phyloP scores from a whole-genome alignment of 2,888 invertebrate species.

The Andricus curvator region DNA sequence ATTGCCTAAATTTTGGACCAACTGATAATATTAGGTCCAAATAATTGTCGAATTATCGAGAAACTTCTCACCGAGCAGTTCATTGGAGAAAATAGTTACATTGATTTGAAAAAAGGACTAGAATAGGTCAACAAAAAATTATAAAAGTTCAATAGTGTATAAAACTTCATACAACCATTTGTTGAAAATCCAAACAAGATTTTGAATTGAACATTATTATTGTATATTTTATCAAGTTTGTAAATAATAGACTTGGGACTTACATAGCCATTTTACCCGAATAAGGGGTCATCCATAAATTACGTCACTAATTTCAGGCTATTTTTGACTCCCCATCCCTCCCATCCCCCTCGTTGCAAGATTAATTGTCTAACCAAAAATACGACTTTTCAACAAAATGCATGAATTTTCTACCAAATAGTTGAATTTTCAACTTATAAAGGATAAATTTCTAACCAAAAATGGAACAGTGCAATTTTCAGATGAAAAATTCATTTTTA shows the following conservation, averaged over 20 bases:
- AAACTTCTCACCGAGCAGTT: not conserved
- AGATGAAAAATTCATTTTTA: too few relatives aligned
- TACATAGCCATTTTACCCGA: not conserved
- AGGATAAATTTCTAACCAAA: too few relatives aligned
- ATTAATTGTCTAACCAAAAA: too few relatives aligned
- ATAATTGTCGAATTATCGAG: not conserved
- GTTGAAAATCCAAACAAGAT: not conserved
- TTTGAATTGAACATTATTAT: not conserved
- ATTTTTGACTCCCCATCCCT: too few relatives aligned
- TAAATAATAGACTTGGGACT: too few relatives aligned
- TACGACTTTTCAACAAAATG: too few relatives aligned
- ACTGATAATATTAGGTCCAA: not conserved
- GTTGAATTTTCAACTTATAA: too few relatives aligned
- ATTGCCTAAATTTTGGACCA: slow-evolving; percentile 3
- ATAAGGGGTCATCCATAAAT: not conserved
- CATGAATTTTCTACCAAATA: too few relatives aligned
- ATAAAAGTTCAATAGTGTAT: not conserved
- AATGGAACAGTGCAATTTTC: too few relatives aligned
- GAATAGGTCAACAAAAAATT: not conserved
- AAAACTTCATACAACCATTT: not conserved
- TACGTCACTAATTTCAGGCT: too few relatives aligned
- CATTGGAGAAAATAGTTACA: not conserved
- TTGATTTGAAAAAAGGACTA: not conserved
- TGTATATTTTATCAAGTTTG: too few relatives aligned
- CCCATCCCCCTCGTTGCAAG: too few relatives aligned